Conservation (phyloP, 2,113 vertebrate genomes). For the Halcyon senegalensis region DNA sequence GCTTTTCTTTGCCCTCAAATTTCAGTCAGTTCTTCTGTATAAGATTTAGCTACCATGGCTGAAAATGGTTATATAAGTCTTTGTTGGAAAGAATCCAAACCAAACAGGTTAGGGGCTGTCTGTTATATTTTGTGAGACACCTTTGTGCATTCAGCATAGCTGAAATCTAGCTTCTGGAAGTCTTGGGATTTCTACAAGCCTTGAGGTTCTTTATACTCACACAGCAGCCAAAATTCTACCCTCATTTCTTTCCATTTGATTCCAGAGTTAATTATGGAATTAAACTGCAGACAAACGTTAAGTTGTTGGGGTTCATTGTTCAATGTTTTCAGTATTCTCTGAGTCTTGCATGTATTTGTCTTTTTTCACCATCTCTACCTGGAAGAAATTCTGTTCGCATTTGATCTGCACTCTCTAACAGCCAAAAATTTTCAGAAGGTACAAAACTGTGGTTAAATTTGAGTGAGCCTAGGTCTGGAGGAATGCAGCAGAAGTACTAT, state of each 20-base stretch:
- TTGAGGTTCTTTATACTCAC: neutral
- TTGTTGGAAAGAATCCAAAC: neutral
- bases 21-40: neutral
- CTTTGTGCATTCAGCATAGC: neutral
- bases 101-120: neutral
- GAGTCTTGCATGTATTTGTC: neutral
- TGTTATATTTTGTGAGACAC: neutral
- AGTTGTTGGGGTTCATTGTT: neutral
- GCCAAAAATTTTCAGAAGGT: neutral
- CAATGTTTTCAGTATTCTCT: neutral
- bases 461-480: neutral
- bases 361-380: neutral
- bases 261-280: neutral
- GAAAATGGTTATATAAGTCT: neutral
- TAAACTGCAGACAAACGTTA: neutral
- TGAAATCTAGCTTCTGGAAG: neutral
- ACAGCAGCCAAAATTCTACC: neutral
- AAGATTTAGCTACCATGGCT: neutral
- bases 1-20: neutral
- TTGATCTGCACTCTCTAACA: neutral
- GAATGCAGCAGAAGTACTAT: neutral
- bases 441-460: neutral
- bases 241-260: neutral
- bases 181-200: neutral
- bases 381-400: neutral